A percentile compares a stretch with the other conserved stretches of the same genome.
Evolutionary conservation across 2,113 vertebrate species (phyloP).

Genomic region (Catharus bicknelli): DNA sequence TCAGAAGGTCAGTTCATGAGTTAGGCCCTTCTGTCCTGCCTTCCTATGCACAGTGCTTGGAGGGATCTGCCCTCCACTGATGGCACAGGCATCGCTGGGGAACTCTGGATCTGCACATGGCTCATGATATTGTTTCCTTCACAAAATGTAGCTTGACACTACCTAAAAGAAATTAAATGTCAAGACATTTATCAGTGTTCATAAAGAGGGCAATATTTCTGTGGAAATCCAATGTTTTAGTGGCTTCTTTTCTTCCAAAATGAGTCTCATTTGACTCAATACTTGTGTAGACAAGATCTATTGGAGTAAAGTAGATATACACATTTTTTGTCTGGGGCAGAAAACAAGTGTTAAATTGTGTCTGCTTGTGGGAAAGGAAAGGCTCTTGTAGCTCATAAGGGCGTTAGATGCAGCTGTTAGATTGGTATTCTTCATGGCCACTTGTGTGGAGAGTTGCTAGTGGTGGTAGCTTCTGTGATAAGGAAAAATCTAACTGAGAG

Average conservation of each 20-base stretch:
- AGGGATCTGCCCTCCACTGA: neutral
- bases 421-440: neutral
- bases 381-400: neutral
- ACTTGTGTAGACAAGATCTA: neutral
- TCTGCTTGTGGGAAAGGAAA: neutral
- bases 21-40: neutral
- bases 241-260: neutral
- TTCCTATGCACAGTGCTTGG: neutral
- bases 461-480: neutral
- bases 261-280: neutral
- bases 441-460: neutral
- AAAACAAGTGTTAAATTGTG: neutral
- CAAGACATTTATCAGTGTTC: neutral
- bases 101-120: neutral
- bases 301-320: neutral
- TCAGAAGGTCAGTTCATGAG: neutral
- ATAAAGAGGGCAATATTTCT: neutral
- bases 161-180: neutral
- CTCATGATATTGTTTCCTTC: neutral
- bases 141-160: neutral
- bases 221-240: neutral
- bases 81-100: fast-evolving
- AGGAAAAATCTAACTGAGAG: neutral
- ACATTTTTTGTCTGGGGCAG: neutral
- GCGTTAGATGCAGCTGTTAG: neutral